These are phyloP conservation scores for Hemiscyllium ocellatum DNA, from an alignment of 2,113 vertebrate species.

Conservation along the genomic window DNA sequence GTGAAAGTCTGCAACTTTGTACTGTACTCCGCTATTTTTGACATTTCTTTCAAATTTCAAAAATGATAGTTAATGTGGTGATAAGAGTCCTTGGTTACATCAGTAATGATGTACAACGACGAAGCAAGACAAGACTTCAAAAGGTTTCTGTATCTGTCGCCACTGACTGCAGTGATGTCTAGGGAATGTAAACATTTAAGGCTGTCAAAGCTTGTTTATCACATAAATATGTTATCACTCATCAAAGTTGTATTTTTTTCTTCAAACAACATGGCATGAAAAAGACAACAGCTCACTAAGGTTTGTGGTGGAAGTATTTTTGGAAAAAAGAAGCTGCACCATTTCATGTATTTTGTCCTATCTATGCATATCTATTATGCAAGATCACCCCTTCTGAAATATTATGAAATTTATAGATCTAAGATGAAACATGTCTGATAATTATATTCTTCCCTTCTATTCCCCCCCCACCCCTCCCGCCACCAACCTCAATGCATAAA, in stretches of 20 bases:
- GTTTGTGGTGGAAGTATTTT: not conserved
- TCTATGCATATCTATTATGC: not conserved
- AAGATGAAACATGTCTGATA: not conserved
- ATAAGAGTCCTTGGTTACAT: not conserved
- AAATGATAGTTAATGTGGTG: not conserved
- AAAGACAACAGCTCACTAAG: not conserved
- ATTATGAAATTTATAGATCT: not conserved
- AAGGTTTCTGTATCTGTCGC: not conserved
- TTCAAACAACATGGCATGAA: conserved; percentile 17
- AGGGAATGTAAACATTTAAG: not conserved
- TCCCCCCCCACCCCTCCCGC: not conserved
- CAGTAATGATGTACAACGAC: not conserved
- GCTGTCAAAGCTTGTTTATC: conserved; percentile 14
- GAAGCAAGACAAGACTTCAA: conserved; percentile 25
- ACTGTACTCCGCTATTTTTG: not conserved
- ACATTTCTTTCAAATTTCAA: conserved; percentile 4
- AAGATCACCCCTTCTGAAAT: not conserved
- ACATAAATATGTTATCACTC: not conserved
- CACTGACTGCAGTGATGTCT: not conserved
- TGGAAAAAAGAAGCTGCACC: not conserved
- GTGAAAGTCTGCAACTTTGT: not conserved
- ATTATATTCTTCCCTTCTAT: not conserved
- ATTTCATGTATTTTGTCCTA: not conserved
- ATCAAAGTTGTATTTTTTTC: conserved; percentile 10
- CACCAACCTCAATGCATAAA: not conserved